A percentile compares a stretch with the other conserved stretches of the same genome.
These are phyloP conservation scores for Dolichotis patagonum DNA, from an alignment of 2,113 vertebrate genomes.

Conservation along the genomic window DNA sequence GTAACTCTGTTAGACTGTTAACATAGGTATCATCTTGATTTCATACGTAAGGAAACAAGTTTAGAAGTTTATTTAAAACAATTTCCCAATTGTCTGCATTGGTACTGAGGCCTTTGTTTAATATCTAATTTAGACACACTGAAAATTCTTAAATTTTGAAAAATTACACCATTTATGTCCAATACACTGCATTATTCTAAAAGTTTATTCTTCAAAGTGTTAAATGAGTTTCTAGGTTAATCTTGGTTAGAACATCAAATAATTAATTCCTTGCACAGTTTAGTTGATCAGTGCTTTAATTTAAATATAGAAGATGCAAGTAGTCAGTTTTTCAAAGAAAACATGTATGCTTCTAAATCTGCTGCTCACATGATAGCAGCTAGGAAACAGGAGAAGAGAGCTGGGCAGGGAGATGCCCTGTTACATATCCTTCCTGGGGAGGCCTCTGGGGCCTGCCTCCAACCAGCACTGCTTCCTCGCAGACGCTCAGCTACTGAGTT, in stretches of 20 bases:
- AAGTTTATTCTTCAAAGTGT: slow-evolving; percentile 7
- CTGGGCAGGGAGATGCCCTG: background rate
- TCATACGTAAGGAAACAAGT: background rate
- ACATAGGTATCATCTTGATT: background rate
- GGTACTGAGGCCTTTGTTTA: background rate
- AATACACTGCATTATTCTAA: background rate
- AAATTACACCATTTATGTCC: background rate
- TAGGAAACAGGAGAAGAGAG: background rate
- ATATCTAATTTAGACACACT: background rate
- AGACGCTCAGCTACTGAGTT: background rate
- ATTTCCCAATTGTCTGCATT: background rate
- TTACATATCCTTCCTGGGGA: background rate
- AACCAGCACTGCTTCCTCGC: background rate
- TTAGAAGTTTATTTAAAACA: background rate
- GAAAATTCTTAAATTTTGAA: background rate
- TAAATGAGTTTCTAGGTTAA: slow-evolving; percentile 15
- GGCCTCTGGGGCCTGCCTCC: background rate
- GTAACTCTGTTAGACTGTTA: background rate
- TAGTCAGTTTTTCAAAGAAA: background rate
- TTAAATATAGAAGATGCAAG: background rate
- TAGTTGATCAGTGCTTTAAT: background rate
- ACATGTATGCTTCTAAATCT: background rate
- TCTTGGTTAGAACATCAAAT: background rate
- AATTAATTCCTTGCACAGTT: background rate
- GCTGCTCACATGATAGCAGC: background rate